These are phyloP conservation scores for Chymomyza caudatula DNA, from an alignment of 2,888 invertebrate genomes.

Conservation along the genomic window DNA sequence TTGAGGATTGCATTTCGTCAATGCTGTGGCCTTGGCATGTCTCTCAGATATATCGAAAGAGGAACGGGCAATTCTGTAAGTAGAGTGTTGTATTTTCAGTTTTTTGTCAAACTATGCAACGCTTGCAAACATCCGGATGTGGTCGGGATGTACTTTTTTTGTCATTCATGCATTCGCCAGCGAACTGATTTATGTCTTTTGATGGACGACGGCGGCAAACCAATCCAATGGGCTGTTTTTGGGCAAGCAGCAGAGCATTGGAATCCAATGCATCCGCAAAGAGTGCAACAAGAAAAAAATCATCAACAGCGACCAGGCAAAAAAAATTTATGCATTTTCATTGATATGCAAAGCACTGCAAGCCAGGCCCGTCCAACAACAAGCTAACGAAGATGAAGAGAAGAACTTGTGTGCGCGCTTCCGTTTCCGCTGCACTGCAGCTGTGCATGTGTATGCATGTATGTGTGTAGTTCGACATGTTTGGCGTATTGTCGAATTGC, in stretches of 20 bases:
- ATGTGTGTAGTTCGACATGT: conserved; percentile 57
- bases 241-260: conserved; percentile 1
- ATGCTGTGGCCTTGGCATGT: conserved; percentile 17
- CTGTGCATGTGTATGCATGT: conserved; percentile 18
- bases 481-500: conserved; percentile 73
- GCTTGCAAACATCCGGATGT: conserved; percentile 43
- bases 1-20: conserved; percentile 58
- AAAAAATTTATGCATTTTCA: conserved; percentile 74
- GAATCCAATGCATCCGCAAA: conserved; percentile 36
- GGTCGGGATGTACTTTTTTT: conserved; percentile 15
- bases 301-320: conserved; percentile 28
- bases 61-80: background rate
- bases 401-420: conserved; percentile 40
- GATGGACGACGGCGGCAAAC: conserved; percentile 60
- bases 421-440: conserved; percentile 39
- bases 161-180: conserved; percentile 44
- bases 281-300: conserved; percentile 43
- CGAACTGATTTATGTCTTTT: conserved; percentile 76
- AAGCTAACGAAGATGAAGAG: conserved; percentile 46
- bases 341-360: conserved; percentile 74
- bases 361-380: conserved; percentile 17
- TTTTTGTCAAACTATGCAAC: conserved; percentile 55
- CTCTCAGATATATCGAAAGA: background rate
- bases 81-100: conserved; percentile 31
- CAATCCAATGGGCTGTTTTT: conserved; percentile 28